phyloP scores from a whole-genome alignment of 2,888 invertebrate genomes.

The Dione vanillae region DNA sequence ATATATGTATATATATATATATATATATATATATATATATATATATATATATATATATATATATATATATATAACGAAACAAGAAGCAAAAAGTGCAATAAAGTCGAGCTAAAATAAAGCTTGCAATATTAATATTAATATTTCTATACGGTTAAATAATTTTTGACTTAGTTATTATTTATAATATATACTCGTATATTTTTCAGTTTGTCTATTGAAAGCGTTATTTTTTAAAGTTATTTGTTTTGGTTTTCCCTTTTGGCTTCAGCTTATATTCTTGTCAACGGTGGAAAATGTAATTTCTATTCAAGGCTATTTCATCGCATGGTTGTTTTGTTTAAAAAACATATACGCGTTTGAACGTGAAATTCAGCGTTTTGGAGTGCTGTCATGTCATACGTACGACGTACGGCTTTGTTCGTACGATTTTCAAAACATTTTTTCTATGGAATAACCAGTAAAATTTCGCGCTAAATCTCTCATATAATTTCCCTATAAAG shows the following conservation, averaged over 20 bases:
- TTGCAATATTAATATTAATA: not conserved
- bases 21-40: no score
- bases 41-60: no score
- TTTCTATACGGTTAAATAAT: not conserved
- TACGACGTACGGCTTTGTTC: not conserved
- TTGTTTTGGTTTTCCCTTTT: conserved; percentile 41
- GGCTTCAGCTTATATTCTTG: conserved; percentile 36
- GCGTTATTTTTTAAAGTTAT: conserved; percentile 44
- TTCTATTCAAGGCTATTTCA: conserved; percentile 55
- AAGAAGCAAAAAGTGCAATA: no score
- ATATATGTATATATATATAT: no score
- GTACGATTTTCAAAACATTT: no score
- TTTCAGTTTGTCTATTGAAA: conserved; percentile 30
- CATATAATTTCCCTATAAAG: no score
- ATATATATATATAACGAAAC: no score
- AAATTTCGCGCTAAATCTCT: no score
- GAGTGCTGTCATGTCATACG: conserved; percentile 14
- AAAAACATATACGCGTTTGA: conserved; percentile 55
- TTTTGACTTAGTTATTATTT: not conserved
- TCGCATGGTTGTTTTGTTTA: conserved; percentile 51
- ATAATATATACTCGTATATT: conserved; percentile 22
- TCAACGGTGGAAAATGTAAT: conserved; percentile 47
- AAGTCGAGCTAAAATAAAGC: no score
- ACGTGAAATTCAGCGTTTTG: conserved; percentile 40
- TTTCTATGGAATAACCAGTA: no score